Evolutionary conservation across 2,888 invertebrate genomes (phyloP).

Genomic region (Cheilosia soror): DNA sequence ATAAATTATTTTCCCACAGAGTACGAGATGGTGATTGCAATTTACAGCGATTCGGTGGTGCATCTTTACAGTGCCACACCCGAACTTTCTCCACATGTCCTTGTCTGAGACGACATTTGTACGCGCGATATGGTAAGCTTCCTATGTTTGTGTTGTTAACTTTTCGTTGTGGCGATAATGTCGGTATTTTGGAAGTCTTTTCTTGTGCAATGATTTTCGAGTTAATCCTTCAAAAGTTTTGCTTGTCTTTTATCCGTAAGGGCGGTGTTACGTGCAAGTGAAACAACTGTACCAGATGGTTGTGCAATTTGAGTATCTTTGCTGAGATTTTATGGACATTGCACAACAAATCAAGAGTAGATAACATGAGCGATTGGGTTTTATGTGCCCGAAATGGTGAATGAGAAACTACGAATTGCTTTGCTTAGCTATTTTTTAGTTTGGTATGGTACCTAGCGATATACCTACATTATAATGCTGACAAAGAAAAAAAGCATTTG

Average conservation of each 20-base stretch:
- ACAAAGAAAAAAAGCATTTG: no score
- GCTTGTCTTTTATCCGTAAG: not conserved
- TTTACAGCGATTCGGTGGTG: conserved; percentile 50
- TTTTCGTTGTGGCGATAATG: conserved; percentile 43
- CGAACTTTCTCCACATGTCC: conserved; percentile 15
- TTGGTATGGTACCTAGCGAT: not conserved
- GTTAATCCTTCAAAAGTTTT: conserved; percentile 46
- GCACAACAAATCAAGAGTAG: conserved; percentile 23
- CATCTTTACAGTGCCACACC: conserved; percentile 37
- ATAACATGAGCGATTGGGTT: conserved; percentile 18
- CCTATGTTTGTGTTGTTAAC: conserved; percentile 48
- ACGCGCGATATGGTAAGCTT: conserved; percentile 20
- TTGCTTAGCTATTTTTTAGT: no score
- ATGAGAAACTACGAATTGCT: not conserved
- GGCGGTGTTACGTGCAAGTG: not conserved
- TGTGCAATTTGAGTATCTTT: conserved; percentile 27
- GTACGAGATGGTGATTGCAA: conserved; percentile 36
- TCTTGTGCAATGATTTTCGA: conserved; percentile 38
- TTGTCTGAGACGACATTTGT: conserved; percentile 4
- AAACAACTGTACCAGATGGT: conserved; percentile 11
- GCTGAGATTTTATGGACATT: conserved; percentile 17
- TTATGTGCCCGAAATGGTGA: not conserved
- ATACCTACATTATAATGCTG: no score
- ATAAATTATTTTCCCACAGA: conserved; percentile 52
- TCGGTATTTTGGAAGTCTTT: conserved; percentile 27